Percentiles rank a stretch among this genome's conserved stretches.
Conservation (phyloP, 2,888 invertebrate species). For the Strigamia transsilvanica region DNA sequence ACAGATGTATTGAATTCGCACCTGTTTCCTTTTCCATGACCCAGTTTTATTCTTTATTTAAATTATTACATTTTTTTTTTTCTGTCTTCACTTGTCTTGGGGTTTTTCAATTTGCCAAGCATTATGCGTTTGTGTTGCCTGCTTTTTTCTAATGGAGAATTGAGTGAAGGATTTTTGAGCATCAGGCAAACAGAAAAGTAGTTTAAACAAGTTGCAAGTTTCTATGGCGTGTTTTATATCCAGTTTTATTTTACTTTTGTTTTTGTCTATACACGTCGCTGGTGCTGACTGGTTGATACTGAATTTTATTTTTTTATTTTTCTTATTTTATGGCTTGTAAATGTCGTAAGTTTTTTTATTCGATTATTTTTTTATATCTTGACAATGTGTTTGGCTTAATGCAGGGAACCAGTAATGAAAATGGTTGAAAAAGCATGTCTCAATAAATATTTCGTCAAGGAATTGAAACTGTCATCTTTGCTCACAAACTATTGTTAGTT, state of each 20-base stretch:
- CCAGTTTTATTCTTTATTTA: neutral
- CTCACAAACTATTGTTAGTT: too few species aligned
- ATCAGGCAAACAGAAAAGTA: constrained; percentile 6
- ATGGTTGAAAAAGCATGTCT: neutral
- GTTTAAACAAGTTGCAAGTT: neutral
- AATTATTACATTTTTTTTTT: neutral
- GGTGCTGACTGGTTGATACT: neutral
- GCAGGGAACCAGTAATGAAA: neutral
- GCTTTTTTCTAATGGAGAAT: neutral
- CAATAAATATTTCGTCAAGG: neutral
- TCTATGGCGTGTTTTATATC: neutral
- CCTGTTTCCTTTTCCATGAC: constrained; percentile 11
- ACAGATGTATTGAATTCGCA: neutral
- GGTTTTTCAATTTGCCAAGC: neutral
- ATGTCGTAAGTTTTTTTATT: neutral
- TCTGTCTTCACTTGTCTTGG: neutral
- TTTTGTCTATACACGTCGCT: neutral
- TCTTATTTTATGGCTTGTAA: constrained; percentile 3
- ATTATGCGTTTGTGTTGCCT: neutral
- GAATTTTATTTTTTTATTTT: neutral
- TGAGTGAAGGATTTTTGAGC: neutral
- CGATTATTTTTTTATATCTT: neutral
- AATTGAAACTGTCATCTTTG: too few species aligned
- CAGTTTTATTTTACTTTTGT: constrained; percentile 4
- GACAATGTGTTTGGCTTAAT: neutral